Evolutionary conservation across 2,797 vertebrate species (phyloP).

Genomic region (Hozukius guyotensis): DNA sequence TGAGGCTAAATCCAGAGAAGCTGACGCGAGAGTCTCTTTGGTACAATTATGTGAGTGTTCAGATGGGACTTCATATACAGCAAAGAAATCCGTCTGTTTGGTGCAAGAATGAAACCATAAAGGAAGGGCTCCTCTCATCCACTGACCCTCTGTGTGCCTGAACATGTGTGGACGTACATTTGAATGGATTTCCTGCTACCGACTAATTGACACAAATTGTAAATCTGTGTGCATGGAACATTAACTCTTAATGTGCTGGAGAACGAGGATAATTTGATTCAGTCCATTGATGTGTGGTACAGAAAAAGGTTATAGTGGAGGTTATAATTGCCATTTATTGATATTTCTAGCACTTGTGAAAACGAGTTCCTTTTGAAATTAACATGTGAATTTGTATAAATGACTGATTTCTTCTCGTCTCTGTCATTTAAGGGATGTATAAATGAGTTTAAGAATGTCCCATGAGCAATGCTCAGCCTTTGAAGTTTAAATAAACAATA

Average conservation of each 20-base stretch:
- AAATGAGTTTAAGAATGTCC: conserved; percentile 18
- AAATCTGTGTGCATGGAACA: conserved; percentile 50
- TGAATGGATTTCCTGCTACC: conserved; percentile 29
- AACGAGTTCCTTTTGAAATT: conserved; percentile 12
- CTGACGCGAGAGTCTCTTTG: conserved; percentile 30
- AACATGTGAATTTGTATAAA: conserved; percentile 7
- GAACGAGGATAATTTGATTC: conserved; percentile 32
- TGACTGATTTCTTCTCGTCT: conserved; percentile 4
- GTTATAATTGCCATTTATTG: conserved; percentile 22
- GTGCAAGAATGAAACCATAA: background rate
- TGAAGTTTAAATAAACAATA: conserved; percentile 58
- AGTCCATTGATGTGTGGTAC: conserved; percentile 1
- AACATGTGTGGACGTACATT: conserved; percentile 16
- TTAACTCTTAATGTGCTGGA: conserved; percentile 43
- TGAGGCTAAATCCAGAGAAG: conserved; percentile 37
- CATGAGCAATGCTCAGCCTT: conserved; percentile 3
- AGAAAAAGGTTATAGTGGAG: conserved; percentile 27
- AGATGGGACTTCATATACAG: conserved; percentile 31
- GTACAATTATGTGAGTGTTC: conserved; percentile 35
- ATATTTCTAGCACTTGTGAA: conserved; percentile 24
- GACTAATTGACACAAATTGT: conserved; percentile 55
- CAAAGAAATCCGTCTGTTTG: conserved; percentile 4
- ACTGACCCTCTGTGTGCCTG: background rate
- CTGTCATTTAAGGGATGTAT: conserved; percentile 15
- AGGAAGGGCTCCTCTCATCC: conserved; percentile 1